These are phyloP conservation scores for Calephelis virginiensis DNA, from an alignment of 1,140 invertebrate species.

Conservation along the genomic window DNA sequence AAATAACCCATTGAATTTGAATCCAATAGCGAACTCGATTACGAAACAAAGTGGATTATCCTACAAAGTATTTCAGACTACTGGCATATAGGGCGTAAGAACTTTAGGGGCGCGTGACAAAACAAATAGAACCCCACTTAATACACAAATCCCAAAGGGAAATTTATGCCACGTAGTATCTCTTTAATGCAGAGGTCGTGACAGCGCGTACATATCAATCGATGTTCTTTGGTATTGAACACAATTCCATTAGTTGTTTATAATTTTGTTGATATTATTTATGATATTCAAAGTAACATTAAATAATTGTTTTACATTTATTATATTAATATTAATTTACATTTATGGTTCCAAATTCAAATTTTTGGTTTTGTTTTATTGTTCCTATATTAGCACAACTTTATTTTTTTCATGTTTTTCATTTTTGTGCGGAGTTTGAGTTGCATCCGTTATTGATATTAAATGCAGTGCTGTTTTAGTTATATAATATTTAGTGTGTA, in stretches of 20 bases:
- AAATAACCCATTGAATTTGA: neutral
- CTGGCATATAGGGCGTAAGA: constrained; percentile 47
- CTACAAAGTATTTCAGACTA: constrained; percentile 46
- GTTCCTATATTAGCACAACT: too few relatives aligned
- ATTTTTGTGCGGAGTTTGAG: too few relatives aligned
- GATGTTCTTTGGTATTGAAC: constrained; percentile 22
- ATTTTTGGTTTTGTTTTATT: too few relatives aligned
- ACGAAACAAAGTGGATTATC: constrained; percentile 36
- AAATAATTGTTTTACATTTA: too few relatives aligned
- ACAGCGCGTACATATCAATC: constrained; percentile 57
- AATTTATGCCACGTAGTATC: constrained; percentile 72
- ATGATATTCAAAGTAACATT: too few relatives aligned
- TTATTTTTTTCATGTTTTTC: too few relatives aligned
- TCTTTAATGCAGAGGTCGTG: constrained; percentile 67
- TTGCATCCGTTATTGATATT: too few relatives aligned
- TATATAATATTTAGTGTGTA: too few relatives aligned
- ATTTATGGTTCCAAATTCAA: too few relatives aligned
- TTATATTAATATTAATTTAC: too few relatives aligned
- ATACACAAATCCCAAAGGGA: constrained; percentile 64
- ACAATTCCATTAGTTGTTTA: neutral
- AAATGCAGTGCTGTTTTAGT: too few relatives aligned
- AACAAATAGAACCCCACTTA: constrained; percentile 74
- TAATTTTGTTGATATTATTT: neutral
- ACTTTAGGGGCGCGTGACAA: constrained; percentile 54
- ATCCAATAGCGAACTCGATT: constrained; percentile 22